phyloP scores from a whole-genome alignment of 2,888 invertebrate species.

The Pterostichus niger region DNA sequence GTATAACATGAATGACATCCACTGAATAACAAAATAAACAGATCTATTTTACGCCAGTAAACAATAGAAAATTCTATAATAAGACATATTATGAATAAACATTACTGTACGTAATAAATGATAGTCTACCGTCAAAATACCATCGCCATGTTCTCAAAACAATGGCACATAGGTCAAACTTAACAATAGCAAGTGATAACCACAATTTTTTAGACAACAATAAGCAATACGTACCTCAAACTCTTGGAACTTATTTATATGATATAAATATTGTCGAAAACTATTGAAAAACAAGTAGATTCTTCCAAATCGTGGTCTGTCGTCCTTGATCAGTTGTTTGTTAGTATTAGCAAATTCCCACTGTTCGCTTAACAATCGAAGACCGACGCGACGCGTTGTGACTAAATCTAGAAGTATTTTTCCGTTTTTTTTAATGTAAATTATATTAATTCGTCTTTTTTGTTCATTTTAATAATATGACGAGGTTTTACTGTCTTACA shows the following conservation, averaged over 20 bases:
- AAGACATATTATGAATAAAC: not conserved
- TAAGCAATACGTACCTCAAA: slow-evolving; percentile 15
- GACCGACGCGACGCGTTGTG: slow-evolving; percentile 56
- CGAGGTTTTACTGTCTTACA: not conserved
- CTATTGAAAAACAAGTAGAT: not conserved
- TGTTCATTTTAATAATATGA: not conserved
- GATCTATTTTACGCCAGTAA: not conserved
- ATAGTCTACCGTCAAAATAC: slow-evolving; percentile 9
- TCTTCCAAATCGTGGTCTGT: slow-evolving; percentile 43
- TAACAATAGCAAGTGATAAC: slow-evolving; percentile 65
- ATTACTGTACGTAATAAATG: not conserved
- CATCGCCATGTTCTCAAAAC: slow-evolving; percentile 64
- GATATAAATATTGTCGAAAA: slow-evolving; percentile 9
- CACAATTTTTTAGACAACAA: slow-evolving; percentile 47
- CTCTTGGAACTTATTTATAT: not conserved
- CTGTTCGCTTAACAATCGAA: slow-evolving; percentile 68
- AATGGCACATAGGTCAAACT: slow-evolving; percentile 52
- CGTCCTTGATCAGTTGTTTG: slow-evolving; percentile 68
- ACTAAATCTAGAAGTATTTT: not conserved
- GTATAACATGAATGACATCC: not conserved
- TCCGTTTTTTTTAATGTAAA: slow-evolving; percentile 8
- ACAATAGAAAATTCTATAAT: no score
- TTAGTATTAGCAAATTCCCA: slow-evolving; percentile 67
- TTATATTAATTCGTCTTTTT: slow-evolving; percentile 1
- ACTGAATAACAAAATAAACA: not conserved